Base-by-base conservation (phyloP, 1,140 invertebrate genomes). In the Aphis craccivora region DNA sequence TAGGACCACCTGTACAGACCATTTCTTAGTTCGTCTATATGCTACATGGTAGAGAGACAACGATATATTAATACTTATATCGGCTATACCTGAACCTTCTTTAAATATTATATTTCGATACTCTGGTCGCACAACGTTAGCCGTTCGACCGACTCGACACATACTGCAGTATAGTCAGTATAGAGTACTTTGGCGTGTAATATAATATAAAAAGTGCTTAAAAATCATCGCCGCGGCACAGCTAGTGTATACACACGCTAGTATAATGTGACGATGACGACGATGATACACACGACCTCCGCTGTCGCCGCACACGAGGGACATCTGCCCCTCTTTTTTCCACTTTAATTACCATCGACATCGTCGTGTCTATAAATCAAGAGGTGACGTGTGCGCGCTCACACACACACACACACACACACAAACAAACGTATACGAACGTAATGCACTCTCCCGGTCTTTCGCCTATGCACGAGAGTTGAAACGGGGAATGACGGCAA, bases 301-400 rank as follows among this genome's bases (percentile, higher is more conserved):
- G 45, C 25, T n/a, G 35, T 22, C 40, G n/a, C 37, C 43, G 40
- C 91, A 92, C 90, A 92, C 91, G 53, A 90, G 88, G 53, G 88
- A 60, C 91, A 92, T 92, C 91, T 92, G 91, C 91, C 91, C 45
- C 91, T 84, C 91, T 84, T 53, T 92, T 53, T 60, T 90, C 88
- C 88, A 90, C 88, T 90, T 92, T 92, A 92, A 92, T 92, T 92
- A 92, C 91, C 91, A 84, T 83, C 91, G 91, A 92, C 76, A 81
- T 81, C 91, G 91, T 93, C 76, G 91, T 51, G 76, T 93, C 91
- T 84, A 93, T 93, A 93, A 93, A 93, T 93, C 91, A 93, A 93
- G 91, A 93, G 48, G 91, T 93, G 81, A 93, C 91, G 81, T 84
- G 76, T 76, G 60, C 60, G 30, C 60, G 30, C 30, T 51, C n/a